phyloP scores from a whole-genome alignment of 2,888 invertebrate species.

The Conchocele bisecta region DNA sequence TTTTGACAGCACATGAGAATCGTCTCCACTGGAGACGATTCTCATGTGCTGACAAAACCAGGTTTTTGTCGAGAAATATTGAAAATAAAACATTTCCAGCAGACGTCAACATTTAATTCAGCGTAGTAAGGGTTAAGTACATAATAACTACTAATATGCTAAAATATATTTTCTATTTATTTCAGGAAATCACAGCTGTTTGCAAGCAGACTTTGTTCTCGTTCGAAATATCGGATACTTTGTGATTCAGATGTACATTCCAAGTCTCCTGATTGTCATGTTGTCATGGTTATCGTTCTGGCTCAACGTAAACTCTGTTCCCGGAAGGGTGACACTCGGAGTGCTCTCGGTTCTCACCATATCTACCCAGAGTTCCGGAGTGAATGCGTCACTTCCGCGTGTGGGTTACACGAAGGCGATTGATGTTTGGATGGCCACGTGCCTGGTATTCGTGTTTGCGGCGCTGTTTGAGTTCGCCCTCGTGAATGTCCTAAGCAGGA shows the following conservation, averaged over 20 bases:
- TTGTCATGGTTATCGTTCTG: constrained; percentile 79
- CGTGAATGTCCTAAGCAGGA: constrained; percentile 97
- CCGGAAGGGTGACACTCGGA: constrained; percentile 75
- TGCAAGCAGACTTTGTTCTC: constrained; percentile 97
- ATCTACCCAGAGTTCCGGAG: constrained; percentile 75
- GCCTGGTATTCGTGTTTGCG: constrained; percentile 98
- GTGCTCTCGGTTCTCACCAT: constrained; percentile 78
- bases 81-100: too few relatives aligned
- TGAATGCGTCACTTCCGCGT: constrained; percentile 87
- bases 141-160: too few relatives aligned
- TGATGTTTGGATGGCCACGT: constrained; percentile 98
- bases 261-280: constrained; percentile 86
- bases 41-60: too few relatives aligned
- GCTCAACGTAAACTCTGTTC: constrained; percentile 77
- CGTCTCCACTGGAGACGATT: too few relatives aligned
- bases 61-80: too few relatives aligned
- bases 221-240: constrained; percentile 99
- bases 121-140: too few relatives aligned
- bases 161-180: too few relatives aligned
- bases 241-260: constrained; percentile 99
- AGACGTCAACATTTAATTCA: too few relatives aligned
- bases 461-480: constrained; percentile 98
- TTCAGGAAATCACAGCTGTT: constrained; percentile 98
- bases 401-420: constrained; percentile 99
- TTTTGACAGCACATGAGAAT: too few relatives aligned